Conservation (phyloP, 2,797 vertebrate species). For the Heliangelus exortis region DNA sequence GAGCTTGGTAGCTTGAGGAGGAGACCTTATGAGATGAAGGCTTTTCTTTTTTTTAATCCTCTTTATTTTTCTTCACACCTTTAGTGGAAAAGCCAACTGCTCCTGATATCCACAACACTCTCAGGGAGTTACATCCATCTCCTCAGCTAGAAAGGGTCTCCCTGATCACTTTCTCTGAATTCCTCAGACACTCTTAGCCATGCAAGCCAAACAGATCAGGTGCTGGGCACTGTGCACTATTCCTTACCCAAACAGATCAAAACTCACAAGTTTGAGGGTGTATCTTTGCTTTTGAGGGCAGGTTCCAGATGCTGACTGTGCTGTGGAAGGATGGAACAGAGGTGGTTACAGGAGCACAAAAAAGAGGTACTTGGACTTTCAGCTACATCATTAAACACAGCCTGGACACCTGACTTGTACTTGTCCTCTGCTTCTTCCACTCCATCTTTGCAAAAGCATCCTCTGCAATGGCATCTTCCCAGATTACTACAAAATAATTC, state of each 20-base stretch:
- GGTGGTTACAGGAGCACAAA: not conserved
- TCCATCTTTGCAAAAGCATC: not conserved
- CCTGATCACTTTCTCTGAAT: not conserved
- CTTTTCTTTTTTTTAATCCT: not conserved
- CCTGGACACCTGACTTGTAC: not conserved
- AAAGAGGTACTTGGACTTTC: not conserved
- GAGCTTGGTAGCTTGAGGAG: not conserved
- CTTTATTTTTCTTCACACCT: not conserved
- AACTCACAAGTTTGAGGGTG: conserved; percentile 87
- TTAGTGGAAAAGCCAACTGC: not conserved
- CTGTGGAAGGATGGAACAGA: conserved; percentile 67
- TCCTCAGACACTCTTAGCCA: not conserved
- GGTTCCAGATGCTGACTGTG: conserved; percentile 49
- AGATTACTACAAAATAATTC: not conserved
- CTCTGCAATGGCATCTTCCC: not conserved
- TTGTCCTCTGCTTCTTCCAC: not conserved
- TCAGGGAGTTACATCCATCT: not conserved
- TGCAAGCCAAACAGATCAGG: too few species aligned
- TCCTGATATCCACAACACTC: not conserved
- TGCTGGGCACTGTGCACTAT: not conserved
- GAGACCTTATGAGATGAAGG: not conserved
- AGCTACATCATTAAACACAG: not conserved
- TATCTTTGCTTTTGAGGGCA: conserved; percentile 75
- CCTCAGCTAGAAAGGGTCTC: not conserved
- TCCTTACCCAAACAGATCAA: conserved; percentile 23